phyloP scores from a whole-genome alignment of 37 sponge, comb jelly and placozoan species.

The Haliclona indistincta region DNA sequence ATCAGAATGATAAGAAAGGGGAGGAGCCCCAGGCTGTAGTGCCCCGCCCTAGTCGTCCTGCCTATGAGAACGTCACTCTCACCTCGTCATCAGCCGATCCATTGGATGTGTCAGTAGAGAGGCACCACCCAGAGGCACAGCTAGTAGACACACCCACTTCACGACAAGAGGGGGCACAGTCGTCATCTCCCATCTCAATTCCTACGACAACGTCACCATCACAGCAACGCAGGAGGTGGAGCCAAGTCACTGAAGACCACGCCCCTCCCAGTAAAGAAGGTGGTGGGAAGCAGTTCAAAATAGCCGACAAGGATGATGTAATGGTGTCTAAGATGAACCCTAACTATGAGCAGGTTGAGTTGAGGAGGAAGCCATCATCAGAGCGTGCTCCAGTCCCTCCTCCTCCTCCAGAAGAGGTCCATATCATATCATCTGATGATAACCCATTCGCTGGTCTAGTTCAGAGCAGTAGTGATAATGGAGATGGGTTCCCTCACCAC shows the following conservation, averaged over 20 bases:
- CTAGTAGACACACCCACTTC: not conserved
- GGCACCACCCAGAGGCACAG: too few relatives aligned
- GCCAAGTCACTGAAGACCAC: not conserved
- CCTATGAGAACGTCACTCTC: not conserved
- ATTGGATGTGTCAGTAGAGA: too few relatives aligned
- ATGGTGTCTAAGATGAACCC: not conserved
- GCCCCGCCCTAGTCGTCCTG: not conserved
- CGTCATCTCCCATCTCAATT: not conserved
- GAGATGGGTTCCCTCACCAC: not conserved
- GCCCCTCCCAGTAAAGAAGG: not conserved
- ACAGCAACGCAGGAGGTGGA: not conserved
- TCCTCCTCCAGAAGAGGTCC: too few relatives aligned
- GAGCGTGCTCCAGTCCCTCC: not conserved
- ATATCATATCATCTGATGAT: not conserved
- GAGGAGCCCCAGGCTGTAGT: not conserved
- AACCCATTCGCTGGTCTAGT: conserved; percentile 63
- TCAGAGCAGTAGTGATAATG: not conserved
- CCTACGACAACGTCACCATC: not conserved
- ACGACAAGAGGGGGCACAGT: not conserved
- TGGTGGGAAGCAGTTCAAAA: not conserved
- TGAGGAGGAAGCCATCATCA: not conserved
- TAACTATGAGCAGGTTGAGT: not conserved
- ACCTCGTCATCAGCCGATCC: not conserved
- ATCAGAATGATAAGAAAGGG: not conserved
- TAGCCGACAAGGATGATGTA: not conserved